Evolutionary conservation across 2,888 invertebrate species (phyloP), one percentile per base, ranked within the genome.

Genomic region (Epinotia brunnichana): DNA sequence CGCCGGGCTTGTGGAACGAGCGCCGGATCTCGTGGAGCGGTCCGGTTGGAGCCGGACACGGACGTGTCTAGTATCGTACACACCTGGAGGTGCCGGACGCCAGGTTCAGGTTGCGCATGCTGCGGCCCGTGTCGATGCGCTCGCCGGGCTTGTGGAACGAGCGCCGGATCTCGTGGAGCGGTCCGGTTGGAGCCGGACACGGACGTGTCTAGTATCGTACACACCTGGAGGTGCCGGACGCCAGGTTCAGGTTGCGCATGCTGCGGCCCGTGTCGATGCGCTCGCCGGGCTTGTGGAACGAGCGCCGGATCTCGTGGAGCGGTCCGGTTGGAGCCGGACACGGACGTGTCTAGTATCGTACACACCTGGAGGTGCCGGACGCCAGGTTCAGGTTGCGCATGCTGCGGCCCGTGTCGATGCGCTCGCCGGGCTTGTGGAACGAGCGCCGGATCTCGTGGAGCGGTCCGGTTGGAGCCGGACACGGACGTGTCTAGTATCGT

Each of bases 361-460:
- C n/a, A n/a, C n/a, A n/a, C n/a, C n/a, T n/a, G n/a, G n/a, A 61
- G 21, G 41, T 77, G 70, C 81, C 79, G 24, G 86, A 81, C 15
- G 90, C 88, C 53, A 89, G 83, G 82, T 94, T 92, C 19, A 95
- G 93, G 79, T 95, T 94, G 39, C 95, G 94, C 88, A 91, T 88
- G 79, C 86, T 88, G 89, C 95, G 80, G 79, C 90, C 82, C 78
- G 90, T 80, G 88, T 85, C 77, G 85, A 83, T 86, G 85, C 60
- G 83, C 80, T 73, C 88, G 87, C 76, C 89, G 74, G 77, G 89
- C 83, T 77, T 90, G 90, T 87, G 94, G 91, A 86, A 94, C 75
- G 87, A 94, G 83, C 91, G 93, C 73, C 89, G 85, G 82, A 89
- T 90, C 87, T 85, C 93, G 77, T 81, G 89, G 80, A 78, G 84